These are phyloP conservation scores for Vulpes ferrilata DNA, from an alignment of 2,113 vertebrate genomes.

Conservation along the genomic window DNA sequence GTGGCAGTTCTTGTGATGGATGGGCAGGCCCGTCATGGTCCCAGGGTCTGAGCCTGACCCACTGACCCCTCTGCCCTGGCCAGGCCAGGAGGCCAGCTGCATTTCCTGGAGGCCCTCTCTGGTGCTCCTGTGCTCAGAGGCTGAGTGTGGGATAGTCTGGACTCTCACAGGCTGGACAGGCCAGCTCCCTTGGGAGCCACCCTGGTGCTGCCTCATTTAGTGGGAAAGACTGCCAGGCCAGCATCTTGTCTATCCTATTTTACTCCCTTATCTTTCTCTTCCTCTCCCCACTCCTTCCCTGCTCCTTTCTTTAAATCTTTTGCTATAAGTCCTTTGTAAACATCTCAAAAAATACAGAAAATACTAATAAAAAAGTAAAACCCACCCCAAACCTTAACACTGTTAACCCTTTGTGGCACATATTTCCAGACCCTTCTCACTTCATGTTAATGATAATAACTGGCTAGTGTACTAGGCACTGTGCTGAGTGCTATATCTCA, in stretches of 20 bases:
- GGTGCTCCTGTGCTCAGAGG: background rate
- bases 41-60: background rate
- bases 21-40: background rate
- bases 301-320: background rate
- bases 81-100: background rate
- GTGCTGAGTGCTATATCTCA: background rate
- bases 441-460: fast-evolving
- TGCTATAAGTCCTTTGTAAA: slow-evolving; percentile 9
- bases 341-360: background rate
- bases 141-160: background rate
- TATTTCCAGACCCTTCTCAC: background rate
- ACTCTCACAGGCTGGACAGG: background rate
- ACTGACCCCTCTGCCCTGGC: background rate
- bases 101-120: background rate
- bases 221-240: background rate
- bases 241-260: background rate
- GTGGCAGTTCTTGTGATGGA: slow-evolving; percentile 52
- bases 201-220: background rate
- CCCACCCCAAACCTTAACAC: background rate
- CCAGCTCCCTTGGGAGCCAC: background rate
- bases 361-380: background rate
- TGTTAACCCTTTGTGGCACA: background rate
- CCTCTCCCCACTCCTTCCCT: background rate
- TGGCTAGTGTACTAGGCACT: background rate
- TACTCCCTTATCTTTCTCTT: background rate